Evolutionary conservation across 1,140 invertebrate genomes (phyloP), one percentile per base, ranked within the genome.

Genomic region (Drosophila repletoides): DNA sequence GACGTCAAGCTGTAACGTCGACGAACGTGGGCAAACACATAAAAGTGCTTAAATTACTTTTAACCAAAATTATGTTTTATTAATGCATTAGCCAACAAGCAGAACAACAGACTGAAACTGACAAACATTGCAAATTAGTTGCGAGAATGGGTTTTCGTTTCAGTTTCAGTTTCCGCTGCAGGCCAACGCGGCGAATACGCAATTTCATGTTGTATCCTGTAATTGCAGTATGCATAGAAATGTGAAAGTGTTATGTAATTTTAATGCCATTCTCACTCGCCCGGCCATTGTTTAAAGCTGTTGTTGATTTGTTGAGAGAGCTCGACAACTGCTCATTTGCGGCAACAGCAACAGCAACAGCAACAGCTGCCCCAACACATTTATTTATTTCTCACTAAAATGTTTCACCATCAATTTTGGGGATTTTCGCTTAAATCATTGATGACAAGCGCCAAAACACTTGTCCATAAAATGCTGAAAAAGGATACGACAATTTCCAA

Each of bases 21-120:
- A 36, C 52, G 12, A n/a, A 22, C 33, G 72, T 61, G 64, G 64
- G 74, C 65, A 77, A 77, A 74, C 79, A 86, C 80, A 77, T 84
- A 84, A 84, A 84, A 86, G 73, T 75, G 76, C 75, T 75, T 80
- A 76, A 84, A 84, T 84, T 84, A 84, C 79, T 86, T 84, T 84
- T 80, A 86, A 86, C 75, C 75, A 55, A 72, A 83, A 83, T 84
- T 86, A 79, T 84, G 83, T 84, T 86, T 84, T 84, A 86, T 84
- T 84, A 86, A 84, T 84, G 79, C 49, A 63, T 49, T 21, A 52
- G 41, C 33, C 51, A 31, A 19, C 22, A 17, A 12, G 29, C 28
- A 5, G 38, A 31, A 17, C 22, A 46, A 43, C 26, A 26, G 2
- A 14, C n/a, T n/a, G n/a, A 24, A 10, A 45, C 22, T 28, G 22